Evolutionary conservation across 2,113 vertebrate species (phyloP).

Genomic region (Triplophysa siluroides): DNA sequence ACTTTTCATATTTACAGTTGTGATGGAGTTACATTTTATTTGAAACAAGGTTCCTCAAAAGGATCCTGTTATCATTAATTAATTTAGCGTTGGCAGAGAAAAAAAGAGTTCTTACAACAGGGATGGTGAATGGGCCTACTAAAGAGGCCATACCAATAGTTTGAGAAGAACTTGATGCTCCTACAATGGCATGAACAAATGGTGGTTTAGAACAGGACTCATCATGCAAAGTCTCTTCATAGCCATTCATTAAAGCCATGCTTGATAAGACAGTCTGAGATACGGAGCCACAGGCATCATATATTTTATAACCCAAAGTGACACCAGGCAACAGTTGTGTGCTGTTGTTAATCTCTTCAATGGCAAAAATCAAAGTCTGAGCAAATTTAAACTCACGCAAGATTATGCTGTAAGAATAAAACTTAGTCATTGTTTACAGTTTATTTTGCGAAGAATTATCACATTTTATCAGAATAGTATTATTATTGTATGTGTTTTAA

Average conservation of each 20-base stretch:
- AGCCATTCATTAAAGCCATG: slow-evolving; percentile 70
- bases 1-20: too few relatives aligned
- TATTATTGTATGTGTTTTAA: neutral
- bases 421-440: too few relatives aligned
- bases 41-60: too few relatives aligned
- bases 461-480: neutral
- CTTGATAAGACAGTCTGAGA: slow-evolving; percentile 61
- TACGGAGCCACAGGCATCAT: slow-evolving; percentile 70
- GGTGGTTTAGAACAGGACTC: slow-evolving; percentile 55
- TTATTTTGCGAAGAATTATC: too few relatives aligned
- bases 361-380: slow-evolving; percentile 74
- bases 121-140: slow-evolving; percentile 59
- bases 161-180: slow-evolving; percentile 56
- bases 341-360: slow-evolving; percentile 74
- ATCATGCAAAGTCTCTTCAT: slow-evolving; percentile 47
- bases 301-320: slow-evolving; percentile 73
- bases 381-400: slow-evolving; percentile 73
- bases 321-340: slow-evolving; percentile 66
- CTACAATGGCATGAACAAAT: slow-evolving; percentile 60
- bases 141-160: slow-evolving; percentile 56
- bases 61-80: neutral
- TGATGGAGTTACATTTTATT: too few relatives aligned
- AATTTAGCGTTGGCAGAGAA: neutral
- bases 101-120: slow-evolving; percentile 50
- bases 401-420: slow-evolving; percentile 61